These are phyloP conservation scores for Apantesis nais DNA, from an alignment of 2,888 invertebrate genomes.

Conservation along the genomic window DNA sequence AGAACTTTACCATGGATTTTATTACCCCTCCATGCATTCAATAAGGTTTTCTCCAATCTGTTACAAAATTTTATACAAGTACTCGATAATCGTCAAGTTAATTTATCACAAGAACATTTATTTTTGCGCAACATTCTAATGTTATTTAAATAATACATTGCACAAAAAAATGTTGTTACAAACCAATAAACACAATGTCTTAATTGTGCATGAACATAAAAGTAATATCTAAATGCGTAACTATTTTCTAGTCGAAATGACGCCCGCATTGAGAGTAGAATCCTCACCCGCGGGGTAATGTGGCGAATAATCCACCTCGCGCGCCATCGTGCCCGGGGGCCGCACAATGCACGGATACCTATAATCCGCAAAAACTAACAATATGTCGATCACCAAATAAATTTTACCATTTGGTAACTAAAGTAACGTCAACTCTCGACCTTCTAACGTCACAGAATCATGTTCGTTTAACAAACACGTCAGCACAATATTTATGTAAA, in stretches of 20 bases:
- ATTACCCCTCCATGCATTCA: too few relatives aligned
- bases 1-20: too few relatives aligned
- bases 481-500: slow-evolving; percentile 23
- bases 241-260: slow-evolving; percentile 65
- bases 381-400: slow-evolving; percentile 47
- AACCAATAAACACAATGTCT: slow-evolving; percentile 29
- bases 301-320: slow-evolving; percentile 80
- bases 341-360: slow-evolving; percentile 63
- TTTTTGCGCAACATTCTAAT: not conserved
- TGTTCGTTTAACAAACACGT: slow-evolving; percentile 1
- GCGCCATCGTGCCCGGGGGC: slow-evolving; percentile 63
- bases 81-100: too few relatives aligned
- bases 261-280: slow-evolving; percentile 68
- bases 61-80: too few relatives aligned
- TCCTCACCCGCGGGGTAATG: slow-evolving; percentile 71
- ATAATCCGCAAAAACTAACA: slow-evolving; percentile 81
- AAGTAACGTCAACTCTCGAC: slow-evolving; percentile 33
- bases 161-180: slow-evolving; percentile 1
- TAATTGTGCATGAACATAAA: slow-evolving; percentile 39
- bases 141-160: slow-evolving; percentile 1
- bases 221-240: slow-evolving; percentile 74
- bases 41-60: too few relatives aligned
- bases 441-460: slow-evolving; percentile 28
- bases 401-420: slow-evolving; percentile 23
- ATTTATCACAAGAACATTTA: too few relatives aligned